These are phyloP conservation scores for Onychomys arenicola DNA, from an alignment of 2,797 vertebrate genomes.

Conservation along the genomic window DNA sequence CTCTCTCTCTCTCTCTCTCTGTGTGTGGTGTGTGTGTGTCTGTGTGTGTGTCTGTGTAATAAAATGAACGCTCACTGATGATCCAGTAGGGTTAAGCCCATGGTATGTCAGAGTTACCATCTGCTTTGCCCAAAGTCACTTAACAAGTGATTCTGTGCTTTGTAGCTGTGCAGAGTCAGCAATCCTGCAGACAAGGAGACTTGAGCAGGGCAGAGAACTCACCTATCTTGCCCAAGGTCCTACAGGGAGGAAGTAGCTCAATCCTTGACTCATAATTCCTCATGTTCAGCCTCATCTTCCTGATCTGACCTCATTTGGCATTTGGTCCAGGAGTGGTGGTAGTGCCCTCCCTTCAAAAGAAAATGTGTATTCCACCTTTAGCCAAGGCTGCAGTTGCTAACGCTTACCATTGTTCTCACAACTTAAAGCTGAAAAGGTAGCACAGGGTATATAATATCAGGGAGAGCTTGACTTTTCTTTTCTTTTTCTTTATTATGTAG, in stretches of 20 bases:
- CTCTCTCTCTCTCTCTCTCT: too few species aligned
- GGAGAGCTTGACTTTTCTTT: not conserved
- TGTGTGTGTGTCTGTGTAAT: not conserved
- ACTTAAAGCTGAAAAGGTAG: not conserved
- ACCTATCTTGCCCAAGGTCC: not conserved
- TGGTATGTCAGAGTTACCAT: not conserved
- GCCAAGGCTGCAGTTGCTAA: not conserved
- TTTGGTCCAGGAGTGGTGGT: accelerated
- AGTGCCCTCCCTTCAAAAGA: too few species aligned
- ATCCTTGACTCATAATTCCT: not conserved
- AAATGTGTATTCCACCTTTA: not conserved
- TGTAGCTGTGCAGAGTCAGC: not conserved
- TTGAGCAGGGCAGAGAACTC: not conserved
- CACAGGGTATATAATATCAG: not conserved
- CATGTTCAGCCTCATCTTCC: not conserved
- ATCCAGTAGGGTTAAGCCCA: not conserved
- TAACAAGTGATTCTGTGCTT: not conserved
- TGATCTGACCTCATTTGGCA: not conserved
- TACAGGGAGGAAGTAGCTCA: not conserved
- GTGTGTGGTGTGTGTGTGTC: not conserved
- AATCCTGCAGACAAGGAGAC: not conserved
- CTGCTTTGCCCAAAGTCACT: not conserved
- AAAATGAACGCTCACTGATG: not conserved
- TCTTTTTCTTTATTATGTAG: not conserved
- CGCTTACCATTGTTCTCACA: not conserved